Base-by-base conservation (phyloP, 2,888 invertebrate genomes). In the Furcula furcula region DNA sequence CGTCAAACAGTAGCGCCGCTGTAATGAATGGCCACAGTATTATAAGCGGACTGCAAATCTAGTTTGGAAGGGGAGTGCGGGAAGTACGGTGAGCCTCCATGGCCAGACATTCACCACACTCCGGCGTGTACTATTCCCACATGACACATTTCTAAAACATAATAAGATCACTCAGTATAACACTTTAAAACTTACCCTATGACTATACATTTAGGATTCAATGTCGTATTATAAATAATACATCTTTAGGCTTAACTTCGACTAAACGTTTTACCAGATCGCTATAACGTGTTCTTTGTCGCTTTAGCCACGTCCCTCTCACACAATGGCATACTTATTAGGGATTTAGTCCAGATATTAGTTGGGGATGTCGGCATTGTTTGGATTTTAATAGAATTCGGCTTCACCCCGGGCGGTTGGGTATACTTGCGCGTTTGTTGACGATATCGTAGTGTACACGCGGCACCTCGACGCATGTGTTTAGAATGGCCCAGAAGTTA, bases 341-440 rank as follows among this genome's bases (percentile, higher is more conserved):
- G 88, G 87, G 88, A 87, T 87, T 87, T 87, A 87, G 87, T 87
- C 83, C 88, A 86, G 88, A 86, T 88, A 88, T 87, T 87, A 88
- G 87, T 87, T 87, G 84, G 87, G 87, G 88, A 83, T 83, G 82
- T 72, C 63, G 78, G 78, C 67, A 86, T 88, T 87, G 88, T 88
- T 87, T 85, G 85, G 78, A 77, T 81, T 85, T 87, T 86, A 86
- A 87, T 88, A 83, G 86, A 87, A 88, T 87, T 76, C 80, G 68
- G 68, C 65, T 65, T 68, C 81, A 63, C 87, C 79, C 82, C 80
- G 70, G 80, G 82, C 74, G 81, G 84, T 74, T 74, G 74, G 75
- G 71, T 78, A 76, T 67, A 77, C 76, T 59, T 55, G 45, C 48
- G 36, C 43, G 47, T 34, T 48, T 55, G 55, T 55, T 58, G 41